Percentiles rank a stretch among this genome's conserved stretches.
These are phyloP conservation scores for Nasonovia ribisnigri DNA, from an alignment of 2,888 invertebrate genomes.

Conservation along the genomic window DNA sequence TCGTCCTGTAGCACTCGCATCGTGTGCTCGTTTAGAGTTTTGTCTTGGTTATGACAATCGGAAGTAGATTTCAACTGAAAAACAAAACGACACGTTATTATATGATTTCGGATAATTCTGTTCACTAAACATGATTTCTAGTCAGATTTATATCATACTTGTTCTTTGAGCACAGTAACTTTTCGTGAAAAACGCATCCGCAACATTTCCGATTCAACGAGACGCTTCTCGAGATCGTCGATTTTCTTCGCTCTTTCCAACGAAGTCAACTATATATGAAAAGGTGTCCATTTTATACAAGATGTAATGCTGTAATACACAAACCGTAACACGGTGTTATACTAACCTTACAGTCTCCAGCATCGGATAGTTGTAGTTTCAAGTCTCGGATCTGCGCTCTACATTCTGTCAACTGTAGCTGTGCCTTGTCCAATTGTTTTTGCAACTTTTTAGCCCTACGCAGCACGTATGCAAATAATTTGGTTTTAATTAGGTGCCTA, in stretches of 20 bases:
- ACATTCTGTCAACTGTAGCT: constrained; percentile 84
- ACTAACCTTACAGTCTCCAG: constrained; percentile 85
- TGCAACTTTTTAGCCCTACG: constrained; percentile 81
- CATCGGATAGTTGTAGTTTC: constrained; percentile 86
- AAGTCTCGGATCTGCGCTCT: constrained; percentile 85
- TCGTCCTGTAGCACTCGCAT: constrained; percentile 82
- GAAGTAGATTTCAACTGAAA: constrained; percentile 74
- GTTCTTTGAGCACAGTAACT: constrained; percentile 80
- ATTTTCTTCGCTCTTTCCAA: constrained; percentile 86
- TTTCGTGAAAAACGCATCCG: constrained; percentile 82
- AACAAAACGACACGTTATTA: constrained; percentile 2
- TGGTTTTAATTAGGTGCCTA: not conserved
- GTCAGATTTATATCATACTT: constrained; percentile 69
- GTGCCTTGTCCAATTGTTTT: constrained; percentile 86
- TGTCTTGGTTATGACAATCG: constrained; percentile 79
- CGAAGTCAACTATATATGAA: constrained; percentile 78
- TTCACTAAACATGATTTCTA: not conserved
- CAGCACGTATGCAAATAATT: not conserved
- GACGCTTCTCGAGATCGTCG: constrained; percentile 84
- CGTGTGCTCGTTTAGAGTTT: constrained; percentile 79
- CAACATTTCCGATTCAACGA: constrained; percentile 85
- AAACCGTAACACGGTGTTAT: not conserved
- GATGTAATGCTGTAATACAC: not conserved
- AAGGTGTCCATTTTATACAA: not conserved
- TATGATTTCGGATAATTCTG: not conserved